Conservation (phyloP, 2,888 invertebrate genomes). For the Nomada ruficornis region DNA sequence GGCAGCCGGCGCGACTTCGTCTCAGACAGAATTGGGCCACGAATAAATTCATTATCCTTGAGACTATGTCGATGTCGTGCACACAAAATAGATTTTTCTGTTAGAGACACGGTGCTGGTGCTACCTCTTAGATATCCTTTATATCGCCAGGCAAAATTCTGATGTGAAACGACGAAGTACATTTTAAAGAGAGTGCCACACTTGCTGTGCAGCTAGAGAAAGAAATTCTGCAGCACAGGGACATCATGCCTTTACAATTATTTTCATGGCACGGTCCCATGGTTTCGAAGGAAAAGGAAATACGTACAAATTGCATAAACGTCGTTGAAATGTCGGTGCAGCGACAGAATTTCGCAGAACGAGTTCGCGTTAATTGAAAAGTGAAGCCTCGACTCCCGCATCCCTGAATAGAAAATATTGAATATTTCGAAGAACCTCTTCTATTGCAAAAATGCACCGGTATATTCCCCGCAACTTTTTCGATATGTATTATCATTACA, state of each 20-base stretch:
- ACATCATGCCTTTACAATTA: no score
- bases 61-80: neutral
- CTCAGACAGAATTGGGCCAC: slow-evolving; percentile 11
- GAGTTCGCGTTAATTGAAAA: slow-evolving; percentile 12
- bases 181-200: neutral
- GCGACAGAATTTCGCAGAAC: neutral
- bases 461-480: no score
- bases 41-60: slow-evolving; percentile 42
- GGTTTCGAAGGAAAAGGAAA: no score
- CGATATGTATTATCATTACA: no score
- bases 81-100: slow-evolving; percentile 19
- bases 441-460: no score
- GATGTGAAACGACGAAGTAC: neutral
- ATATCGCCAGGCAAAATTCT: neutral
- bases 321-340: neutral
- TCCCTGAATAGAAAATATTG: no score
- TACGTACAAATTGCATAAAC: neutral
- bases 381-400: neutral
- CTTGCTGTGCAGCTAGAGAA: no score
- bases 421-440: no score
- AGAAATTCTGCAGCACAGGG: no score
- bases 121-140: neutral
- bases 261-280: no score
- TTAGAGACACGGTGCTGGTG: neutral
- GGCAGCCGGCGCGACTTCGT: neutral